A percentile compares a stretch with the other conserved stretches of the same genome.
phyloP scores from a whole-genome alignment of 2,113 vertebrate genomes.

The Synchiropus splendidus region DNA sequence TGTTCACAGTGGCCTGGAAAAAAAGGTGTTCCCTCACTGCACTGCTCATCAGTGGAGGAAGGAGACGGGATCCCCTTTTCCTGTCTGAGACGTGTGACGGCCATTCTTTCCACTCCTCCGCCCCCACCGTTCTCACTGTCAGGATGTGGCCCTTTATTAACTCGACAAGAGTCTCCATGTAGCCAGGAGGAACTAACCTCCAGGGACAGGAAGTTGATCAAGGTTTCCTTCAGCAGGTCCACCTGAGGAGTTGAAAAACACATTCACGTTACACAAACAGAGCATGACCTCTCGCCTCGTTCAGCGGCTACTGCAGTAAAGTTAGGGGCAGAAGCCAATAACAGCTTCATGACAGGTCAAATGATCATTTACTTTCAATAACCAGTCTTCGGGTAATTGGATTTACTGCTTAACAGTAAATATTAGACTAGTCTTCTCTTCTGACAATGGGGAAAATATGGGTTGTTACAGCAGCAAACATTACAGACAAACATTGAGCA shows the following conservation, averaged over 20 bases:
- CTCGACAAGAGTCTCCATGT: slow-evolving; percentile 35
- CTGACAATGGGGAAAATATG: too few relatives aligned
- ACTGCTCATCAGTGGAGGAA: slow-evolving; percentile 37
- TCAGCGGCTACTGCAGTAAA: too few relatives aligned
- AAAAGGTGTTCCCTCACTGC: slow-evolving; percentile 43
- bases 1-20: slow-evolving; percentile 7
- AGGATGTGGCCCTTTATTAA: slow-evolving; percentile 45
- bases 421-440: too few relatives aligned
- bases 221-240: slow-evolving; percentile 87
- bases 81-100: slow-evolving; percentile 36
- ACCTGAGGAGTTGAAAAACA: slow-evolving; percentile 67
- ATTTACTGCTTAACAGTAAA: too few relatives aligned
- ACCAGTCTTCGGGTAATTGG: too few relatives aligned
- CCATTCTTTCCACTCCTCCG: slow-evolving; percentile 28
- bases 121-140: slow-evolving; percentile 8
- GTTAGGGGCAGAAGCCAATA: too few relatives aligned
- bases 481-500: too few relatives aligned
- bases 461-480: too few relatives aligned
- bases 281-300: too few relatives aligned
- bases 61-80: slow-evolving; percentile 59
- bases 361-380: too few relatives aligned
- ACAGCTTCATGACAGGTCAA: too few relatives aligned
- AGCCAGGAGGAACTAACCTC: slow-evolving; percentile 71
- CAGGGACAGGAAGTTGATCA: slow-evolving; percentile 85
- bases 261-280: slow-evolving; percentile 11